Conservation (phyloP, 2,888 invertebrate species). For the Itoplectis maculator region DNA sequence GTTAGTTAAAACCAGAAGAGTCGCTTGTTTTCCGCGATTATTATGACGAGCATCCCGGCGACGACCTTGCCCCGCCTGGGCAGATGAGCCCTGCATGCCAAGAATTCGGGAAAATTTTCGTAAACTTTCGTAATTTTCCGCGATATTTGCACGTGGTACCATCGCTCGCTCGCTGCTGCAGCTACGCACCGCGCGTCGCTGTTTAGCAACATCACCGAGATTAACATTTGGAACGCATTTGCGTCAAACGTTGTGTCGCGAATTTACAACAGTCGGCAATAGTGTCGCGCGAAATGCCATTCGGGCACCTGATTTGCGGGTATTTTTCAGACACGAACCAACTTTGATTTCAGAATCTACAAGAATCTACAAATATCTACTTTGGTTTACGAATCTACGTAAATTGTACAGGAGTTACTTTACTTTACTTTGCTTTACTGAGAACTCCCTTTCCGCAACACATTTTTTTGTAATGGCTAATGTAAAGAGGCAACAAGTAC, state of each 20-base stretch:
- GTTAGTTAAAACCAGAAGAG: constrained; percentile 21
- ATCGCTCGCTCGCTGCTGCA: background rate
- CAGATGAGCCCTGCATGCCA: constrained; percentile 45
- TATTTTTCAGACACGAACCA: background rate
- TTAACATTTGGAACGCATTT: constrained; percentile 44
- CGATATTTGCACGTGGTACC: constrained; percentile 28
- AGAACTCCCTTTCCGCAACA: too few relatives aligned
- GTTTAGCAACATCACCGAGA: constrained; percentile 43
- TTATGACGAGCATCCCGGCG: constrained; percentile 28
- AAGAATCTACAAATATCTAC: too few relatives aligned
- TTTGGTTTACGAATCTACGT: too few relatives aligned
- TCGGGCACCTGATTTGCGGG: background rate
- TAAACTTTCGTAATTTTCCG: constrained; percentile 49
- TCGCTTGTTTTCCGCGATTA: constrained; percentile 46
- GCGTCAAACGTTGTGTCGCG: background rate
- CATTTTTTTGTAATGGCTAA: too few relatives aligned
- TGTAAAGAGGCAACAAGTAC: too few relatives aligned
- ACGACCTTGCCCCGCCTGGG: constrained; percentile 46
- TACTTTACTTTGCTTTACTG: background rate
- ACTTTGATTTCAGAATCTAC: too few relatives aligned
- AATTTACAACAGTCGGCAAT: background rate
- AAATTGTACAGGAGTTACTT: too few relatives aligned
- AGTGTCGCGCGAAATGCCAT: background rate
- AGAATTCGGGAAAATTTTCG: constrained; percentile 51
- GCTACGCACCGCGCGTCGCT: background rate